Base-by-base conservation (phyloP, 2,797 vertebrate genomes). In the Atherinosoma microstoma region DNA sequence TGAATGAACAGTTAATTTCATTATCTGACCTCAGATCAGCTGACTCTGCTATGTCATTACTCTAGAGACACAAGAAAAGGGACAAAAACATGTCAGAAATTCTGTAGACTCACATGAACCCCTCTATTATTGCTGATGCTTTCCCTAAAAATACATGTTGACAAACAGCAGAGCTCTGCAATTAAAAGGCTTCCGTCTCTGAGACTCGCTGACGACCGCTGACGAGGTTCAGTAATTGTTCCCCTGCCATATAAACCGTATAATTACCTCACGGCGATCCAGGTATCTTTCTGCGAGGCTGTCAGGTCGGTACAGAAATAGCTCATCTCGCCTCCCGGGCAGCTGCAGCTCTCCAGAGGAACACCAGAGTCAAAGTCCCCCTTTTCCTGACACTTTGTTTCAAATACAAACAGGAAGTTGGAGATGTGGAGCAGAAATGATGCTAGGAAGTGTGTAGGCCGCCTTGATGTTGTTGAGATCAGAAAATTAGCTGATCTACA, bases 101-200 rank as follows among this genome's bases (percentile, higher is more conserved):
- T 4, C 54, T 10, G 16, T 45, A 22, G 59, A 57, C 64, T 69
- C 38, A 10, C 12, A 7, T 35, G 32, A 76, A 75, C 60, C 85
- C 84, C 13, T 70, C 24, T 58, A 84, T 91, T 89, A 84, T 30
- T 81, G 42, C 64, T 57, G 71, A 84, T 64, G 67, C 68, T 36
- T 47, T 67, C 65, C 58, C 67, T 80, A 65, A 89, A 89, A 90
- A 85, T 83, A 89, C 79, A 88, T 80, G 87, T 85, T 86, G 87
- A 91, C 83, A 88, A 90, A 89, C 89, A 83, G n/a, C 66, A 45
- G 68, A 77, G 53, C 38, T 53, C 84, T 84, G 84, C 84, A 89
- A 92, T 93, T 92, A 89, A 85, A 83, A 72, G 68, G 57, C 70
- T 72, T 75, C 38, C 8, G 75, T 24, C 56, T 64, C 56, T 3